A percentile compares a stretch with the other conserved stretches of the same genome.
phyloP scores from a whole-genome alignment of 2,113 vertebrate species.

The Ondatra zibethicus region DNA sequence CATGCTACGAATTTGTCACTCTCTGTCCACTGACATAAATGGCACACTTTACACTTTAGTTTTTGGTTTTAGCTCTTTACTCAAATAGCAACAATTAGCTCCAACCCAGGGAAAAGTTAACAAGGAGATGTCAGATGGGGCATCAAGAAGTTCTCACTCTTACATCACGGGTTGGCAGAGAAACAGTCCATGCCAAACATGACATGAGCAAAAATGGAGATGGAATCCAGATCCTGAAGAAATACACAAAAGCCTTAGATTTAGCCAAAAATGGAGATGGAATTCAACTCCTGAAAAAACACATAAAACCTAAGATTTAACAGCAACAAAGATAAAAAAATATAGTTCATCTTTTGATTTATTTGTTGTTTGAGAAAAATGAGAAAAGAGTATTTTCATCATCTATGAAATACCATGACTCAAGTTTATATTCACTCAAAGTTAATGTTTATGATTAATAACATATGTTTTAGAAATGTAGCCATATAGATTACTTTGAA shows the following conservation, averaged over 20 bases:
- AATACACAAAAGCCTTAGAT: not conserved
- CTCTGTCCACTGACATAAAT: no score
- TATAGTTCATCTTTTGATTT: not conserved
- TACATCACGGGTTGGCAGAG: rapidly evolving
- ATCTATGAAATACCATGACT: not conserved
- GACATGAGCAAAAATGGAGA: not conserved
- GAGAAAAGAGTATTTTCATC: not conserved
- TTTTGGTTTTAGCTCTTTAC: not conserved
- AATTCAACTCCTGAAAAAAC: rapidly evolving
- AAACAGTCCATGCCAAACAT: not conserved
- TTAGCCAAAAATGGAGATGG: not conserved
- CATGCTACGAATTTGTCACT: no score
- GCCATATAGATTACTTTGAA: not conserved
- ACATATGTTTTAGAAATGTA: not conserved
- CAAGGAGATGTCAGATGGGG: not conserved
- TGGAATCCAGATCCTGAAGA: rapidly evolving
- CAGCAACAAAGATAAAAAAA: not conserved
- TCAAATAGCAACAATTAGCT: not conserved
- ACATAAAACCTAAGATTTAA: not conserved
- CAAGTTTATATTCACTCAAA: not conserved
- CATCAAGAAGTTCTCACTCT: not conserved
- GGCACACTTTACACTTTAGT: no score
- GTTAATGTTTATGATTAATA: not conserved
- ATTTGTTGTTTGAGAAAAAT: not conserved
- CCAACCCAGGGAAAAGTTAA: not conserved